These are phyloP conservation scores for Trachelipus rathkii DNA, from an alignment of 1,140 invertebrate species.

Conservation along the genomic window DNA sequence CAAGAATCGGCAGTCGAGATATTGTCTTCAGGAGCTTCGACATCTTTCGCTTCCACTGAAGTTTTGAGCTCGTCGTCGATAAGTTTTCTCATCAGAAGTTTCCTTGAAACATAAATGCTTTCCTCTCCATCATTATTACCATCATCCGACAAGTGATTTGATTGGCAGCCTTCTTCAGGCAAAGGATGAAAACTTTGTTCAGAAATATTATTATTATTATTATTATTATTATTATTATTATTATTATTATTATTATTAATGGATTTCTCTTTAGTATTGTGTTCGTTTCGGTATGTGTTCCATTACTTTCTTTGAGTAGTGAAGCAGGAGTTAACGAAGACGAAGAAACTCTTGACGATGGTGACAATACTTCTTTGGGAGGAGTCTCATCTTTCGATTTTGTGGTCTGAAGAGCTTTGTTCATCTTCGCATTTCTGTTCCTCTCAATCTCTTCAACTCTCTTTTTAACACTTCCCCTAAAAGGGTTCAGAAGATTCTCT, in stretches of 20 bases:
- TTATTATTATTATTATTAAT: neutral
- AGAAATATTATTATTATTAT: neutral
- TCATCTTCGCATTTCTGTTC: neutral
- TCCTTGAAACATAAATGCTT: conserved; percentile 46
- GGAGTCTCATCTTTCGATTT: neutral
- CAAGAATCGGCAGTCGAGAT: conserved; percentile 48
- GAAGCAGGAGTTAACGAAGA: no score
- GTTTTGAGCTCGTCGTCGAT: conserved; percentile 27
- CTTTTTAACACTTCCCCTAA: neutral
- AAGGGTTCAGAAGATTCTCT: no score
- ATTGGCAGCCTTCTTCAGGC: neutral
- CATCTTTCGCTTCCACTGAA: neutral
- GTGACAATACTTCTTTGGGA: no score
- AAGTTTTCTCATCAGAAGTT: conserved; percentile 45
- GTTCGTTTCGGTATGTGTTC: no score
- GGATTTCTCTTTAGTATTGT: neutral
- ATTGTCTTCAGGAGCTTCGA: neutral
- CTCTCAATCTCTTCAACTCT: neutral
- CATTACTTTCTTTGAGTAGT: no score
- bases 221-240: neutral
- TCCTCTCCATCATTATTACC: conserved; percentile 36
- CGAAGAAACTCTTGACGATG: no score
- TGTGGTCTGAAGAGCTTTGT: neutral
- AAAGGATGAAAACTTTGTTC: neutral
- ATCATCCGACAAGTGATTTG: conserved; percentile 18